These are phyloP conservation scores for Scelioninae gen. 1 DNA, from an alignment of 2,888 invertebrate genomes.

Conservation along the genomic window DNA sequence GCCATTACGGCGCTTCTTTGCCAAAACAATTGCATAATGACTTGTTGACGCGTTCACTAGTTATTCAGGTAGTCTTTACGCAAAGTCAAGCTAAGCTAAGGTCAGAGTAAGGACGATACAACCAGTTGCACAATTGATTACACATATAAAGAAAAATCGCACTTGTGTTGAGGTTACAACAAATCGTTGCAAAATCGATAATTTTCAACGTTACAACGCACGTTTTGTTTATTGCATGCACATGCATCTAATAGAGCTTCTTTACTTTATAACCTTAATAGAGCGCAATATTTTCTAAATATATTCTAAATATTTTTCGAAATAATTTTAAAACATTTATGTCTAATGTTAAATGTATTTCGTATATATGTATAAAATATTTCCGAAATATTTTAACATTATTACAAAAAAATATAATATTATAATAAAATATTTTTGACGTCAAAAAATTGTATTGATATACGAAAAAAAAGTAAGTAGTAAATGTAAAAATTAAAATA, in stretches of 20 bases:
- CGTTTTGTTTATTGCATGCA: background rate
- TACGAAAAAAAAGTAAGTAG: no score
- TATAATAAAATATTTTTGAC: no score
- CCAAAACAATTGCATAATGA: conserved; percentile 63
- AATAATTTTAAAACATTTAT: no score
- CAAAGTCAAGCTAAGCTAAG: conserved; percentile 67
- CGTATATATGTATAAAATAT: no score
- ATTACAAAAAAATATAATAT: no score
- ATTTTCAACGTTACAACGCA: conserved; percentile 39
- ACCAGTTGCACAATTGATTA: conserved; percentile 67
- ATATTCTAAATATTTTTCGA: no score
- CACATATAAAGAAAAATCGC: conserved; percentile 42
- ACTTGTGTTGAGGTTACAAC: conserved; percentile 32
- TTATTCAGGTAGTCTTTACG: conserved; percentile 65
- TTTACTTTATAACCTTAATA: no score
- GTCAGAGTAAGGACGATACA: conserved; percentile 65
- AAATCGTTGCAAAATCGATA: conserved; percentile 48
- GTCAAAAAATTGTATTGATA: no score
- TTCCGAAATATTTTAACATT: no score
- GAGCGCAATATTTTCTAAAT: no score
- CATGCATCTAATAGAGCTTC: background rate
- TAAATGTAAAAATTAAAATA: no score
- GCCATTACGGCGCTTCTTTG: conserved; percentile 53
- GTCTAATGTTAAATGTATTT: no score
- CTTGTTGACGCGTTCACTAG: conserved; percentile 60